Base-by-base conservation (phyloP, 2,113 vertebrate genomes). In the Elgaria multicarinata region DNA sequence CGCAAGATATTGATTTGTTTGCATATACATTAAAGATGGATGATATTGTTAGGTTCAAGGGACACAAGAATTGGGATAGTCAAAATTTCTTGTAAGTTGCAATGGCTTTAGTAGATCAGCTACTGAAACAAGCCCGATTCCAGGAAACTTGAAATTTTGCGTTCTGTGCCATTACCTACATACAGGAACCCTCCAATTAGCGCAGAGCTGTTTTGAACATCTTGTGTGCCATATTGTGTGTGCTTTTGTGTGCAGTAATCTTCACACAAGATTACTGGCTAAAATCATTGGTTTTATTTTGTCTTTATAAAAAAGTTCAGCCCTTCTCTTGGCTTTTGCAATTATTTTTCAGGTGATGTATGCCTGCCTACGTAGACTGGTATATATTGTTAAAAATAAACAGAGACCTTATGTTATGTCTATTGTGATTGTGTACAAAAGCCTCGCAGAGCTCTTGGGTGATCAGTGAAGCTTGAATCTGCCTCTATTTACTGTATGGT, bases 401-500 rank as follows among this genome's bases (percentile, higher is more conserved):
- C 95, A 97, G 97, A 96, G 95, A 95, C 96, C 96, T 97, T 97
- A 97, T 96, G 95, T 95, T 97, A 96, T 96, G 91, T 89, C 97
- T 92, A 97, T 97, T 98, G 97, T 98, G 96, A 92, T 93, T 92
- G 94, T 94, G 87, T 93, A 97, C 97, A 98, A 98, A 98, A 96
- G 97, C 93, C 77, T 96, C 94, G 95, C 96, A 97, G 94, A 95
- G 96, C 20, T 94, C 95, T 97, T 95, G 96, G 96, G 94, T 96
- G 97, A 96, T 93, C 97, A 97, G 95, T 96, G 97, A 97, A 98
- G 97, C 97, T 95, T 97, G 96, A 98, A 97, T 96, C 95, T 97
- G 93, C 95, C 93, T 95, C 97, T 97, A 96, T 97, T 96, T 98
- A 98, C 98, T 98, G 97, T 98, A 98, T 98, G 97, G 97, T 97